Evolutionary conservation across 2,888 invertebrate species (phyloP).

Genomic region (Clunio marinus): DNA sequence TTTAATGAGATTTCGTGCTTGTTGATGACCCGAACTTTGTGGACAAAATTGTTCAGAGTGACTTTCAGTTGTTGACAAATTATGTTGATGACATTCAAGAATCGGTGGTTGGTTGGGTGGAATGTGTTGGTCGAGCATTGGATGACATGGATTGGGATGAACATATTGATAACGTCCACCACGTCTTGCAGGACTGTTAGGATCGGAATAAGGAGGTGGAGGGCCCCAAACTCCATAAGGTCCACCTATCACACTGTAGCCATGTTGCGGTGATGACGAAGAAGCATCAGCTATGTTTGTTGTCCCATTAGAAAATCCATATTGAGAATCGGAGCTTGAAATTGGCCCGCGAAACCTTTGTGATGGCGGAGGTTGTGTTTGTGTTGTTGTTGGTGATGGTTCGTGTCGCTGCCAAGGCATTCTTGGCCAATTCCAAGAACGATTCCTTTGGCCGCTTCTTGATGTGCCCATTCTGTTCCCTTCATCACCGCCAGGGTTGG

Average conservation of each 20-base stretch:
- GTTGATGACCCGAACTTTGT: conserved; percentile 41
- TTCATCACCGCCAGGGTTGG: conserved; percentile 67
- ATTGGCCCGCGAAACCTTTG: conserved; percentile 57
- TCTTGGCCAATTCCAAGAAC: conserved; percentile 64
- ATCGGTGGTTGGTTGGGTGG: conserved; percentile 42
- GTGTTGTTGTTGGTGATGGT: conserved; percentile 46
- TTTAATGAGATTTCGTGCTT: conserved; percentile 46
- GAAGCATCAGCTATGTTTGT: conserved; percentile 43
- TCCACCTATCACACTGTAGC: conserved; percentile 57
- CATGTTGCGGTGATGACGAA: conserved; percentile 46
- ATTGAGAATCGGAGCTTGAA: conserved; percentile 75
- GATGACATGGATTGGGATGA: conserved; percentile 43
- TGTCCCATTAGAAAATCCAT: conserved; percentile 61
- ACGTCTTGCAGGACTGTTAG: conserved; percentile 64
- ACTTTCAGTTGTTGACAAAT: conserved; percentile 42
- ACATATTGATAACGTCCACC: conserved; percentile 50
- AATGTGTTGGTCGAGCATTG: conserved; percentile 35
- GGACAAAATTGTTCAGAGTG: conserved; percentile 43
- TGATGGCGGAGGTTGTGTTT: conserved; percentile 40
- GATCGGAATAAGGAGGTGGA: conserved; percentile 82
- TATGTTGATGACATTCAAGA: conserved; percentile 43
- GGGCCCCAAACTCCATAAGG: conserved; percentile 75
- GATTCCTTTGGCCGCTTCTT: conserved; percentile 42
- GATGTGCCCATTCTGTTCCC: conserved; percentile 41
- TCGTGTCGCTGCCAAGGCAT: conserved; percentile 65